phyloP scores from a whole-genome alignment of 2,888 invertebrate genomes.

The Amphipyra berbera region DNA sequence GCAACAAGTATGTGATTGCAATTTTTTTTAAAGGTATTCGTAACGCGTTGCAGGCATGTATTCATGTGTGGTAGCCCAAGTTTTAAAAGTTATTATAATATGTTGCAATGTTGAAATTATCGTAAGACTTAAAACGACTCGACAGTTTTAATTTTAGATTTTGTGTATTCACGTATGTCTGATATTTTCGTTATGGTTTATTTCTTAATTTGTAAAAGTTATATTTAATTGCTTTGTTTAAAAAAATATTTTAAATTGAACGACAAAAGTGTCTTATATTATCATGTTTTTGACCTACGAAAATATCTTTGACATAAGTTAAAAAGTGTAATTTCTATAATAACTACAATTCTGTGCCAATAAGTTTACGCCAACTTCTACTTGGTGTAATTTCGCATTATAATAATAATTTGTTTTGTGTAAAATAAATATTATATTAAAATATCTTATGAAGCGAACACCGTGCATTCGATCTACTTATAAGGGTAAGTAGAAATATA shows the following conservation, averaged over 20 bases:
- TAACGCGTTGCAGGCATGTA: no score
- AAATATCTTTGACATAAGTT: constrained; percentile 21
- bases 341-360: constrained; percentile 49
- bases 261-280: no score
- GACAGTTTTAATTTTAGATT: constrained; percentile 7
- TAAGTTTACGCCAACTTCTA: constrained; percentile 53
- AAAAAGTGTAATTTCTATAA: constrained; percentile 5
- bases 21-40: no score
- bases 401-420: constrained; percentile 29
- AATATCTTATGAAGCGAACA: constrained; percentile 63
- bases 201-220: not conserved
- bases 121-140: constrained; percentile 33
- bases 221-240: no score
- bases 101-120: no score
- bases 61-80: no score
- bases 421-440: constrained; percentile 45
- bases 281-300: not conserved
- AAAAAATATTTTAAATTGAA: no score
- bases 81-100: no score
- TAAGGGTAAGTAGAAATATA: constrained; percentile 39
- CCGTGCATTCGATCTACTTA: constrained; percentile 68
- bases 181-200: not conserved
- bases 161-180: constrained; percentile 1
- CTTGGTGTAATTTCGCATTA: constrained; percentile 41
- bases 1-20: no score